These are phyloP conservation scores for Eurystomus gularis DNA, from an alignment of 2,113 vertebrate species.

Conservation along the genomic window DNA sequence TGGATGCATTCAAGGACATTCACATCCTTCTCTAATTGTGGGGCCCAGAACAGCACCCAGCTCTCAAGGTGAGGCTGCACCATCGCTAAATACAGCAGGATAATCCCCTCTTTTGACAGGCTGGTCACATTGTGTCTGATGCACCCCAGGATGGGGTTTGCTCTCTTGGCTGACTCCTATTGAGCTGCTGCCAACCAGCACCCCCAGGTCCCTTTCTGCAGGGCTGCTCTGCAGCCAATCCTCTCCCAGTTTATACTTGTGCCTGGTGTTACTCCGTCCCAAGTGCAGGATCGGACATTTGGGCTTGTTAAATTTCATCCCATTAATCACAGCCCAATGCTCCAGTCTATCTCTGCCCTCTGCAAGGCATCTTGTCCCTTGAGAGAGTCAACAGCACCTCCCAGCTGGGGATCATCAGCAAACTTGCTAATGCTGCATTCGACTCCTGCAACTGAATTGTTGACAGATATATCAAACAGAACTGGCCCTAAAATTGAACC, in stretches of 20 bases:
- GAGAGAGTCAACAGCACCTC: too few relatives aligned
- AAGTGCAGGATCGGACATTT: not conserved
- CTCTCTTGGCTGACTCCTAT: not conserved
- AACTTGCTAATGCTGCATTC: not conserved
- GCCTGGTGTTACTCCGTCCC: accelerated
- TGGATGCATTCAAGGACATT: not conserved
- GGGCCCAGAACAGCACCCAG: too few relatives aligned
- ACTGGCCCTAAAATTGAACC: not conserved
- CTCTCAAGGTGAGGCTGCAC: too few relatives aligned
- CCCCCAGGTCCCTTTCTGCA: not conserved
- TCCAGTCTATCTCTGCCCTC: not conserved
- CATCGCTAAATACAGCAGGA: not conserved
- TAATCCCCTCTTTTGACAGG: not conserved
- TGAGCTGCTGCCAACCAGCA: not conserved
- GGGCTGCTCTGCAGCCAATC: not conserved
- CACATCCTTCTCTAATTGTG: too few relatives aligned
- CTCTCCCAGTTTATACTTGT: not conserved
- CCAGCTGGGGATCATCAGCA: not conserved
- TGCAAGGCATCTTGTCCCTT: not conserved
- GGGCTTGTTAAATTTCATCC: not conserved
- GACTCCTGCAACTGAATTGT: not conserved
- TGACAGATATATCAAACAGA: not conserved
- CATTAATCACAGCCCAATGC: not conserved
- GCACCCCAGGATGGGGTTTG: not conserved
- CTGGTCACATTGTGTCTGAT: not conserved